Evolutionary conservation across 2,797 vertebrate species (phyloP).

Genomic region (Micropoecilia bifurca): DNA sequence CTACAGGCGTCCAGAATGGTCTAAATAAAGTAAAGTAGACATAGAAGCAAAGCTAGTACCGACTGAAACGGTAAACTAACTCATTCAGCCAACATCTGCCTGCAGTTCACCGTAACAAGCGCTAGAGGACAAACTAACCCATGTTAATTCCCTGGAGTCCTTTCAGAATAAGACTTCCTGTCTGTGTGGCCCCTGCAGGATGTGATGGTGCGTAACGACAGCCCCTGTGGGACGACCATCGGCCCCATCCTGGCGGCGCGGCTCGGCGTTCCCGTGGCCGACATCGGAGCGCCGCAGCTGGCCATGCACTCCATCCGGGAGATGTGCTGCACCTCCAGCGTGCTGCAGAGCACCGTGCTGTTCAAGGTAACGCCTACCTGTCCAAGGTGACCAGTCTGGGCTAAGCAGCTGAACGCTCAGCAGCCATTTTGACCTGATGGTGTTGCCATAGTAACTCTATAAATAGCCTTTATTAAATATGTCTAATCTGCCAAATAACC

Average conservation of each 20-base stretch:
- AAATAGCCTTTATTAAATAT: background rate
- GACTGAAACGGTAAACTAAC: background rate
- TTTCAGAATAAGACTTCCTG: constrained; percentile 6
- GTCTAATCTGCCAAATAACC: too few relatives aligned
- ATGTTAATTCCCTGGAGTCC: background rate
- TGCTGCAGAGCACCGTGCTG: constrained; percentile 90
- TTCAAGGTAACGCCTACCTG: constrained; percentile 89
- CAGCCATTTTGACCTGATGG: background rate
- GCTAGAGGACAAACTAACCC: background rate
- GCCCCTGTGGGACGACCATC: constrained; percentile 91
- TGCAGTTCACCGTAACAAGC: background rate
- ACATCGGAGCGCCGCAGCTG: constrained; percentile 92
- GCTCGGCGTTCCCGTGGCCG: constrained; percentile 91
- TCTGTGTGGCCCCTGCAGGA: constrained; percentile 80
- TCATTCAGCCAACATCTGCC: background rate
- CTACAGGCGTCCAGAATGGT: too few relatives aligned
- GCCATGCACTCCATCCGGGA: constrained; percentile 98
- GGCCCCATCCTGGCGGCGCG: constrained; percentile 93
- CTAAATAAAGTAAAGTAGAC: background rate
- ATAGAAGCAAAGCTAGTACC: background rate
- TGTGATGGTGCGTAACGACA: constrained; percentile 96
- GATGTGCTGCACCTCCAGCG: constrained; percentile 94
- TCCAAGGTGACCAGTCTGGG: constrained; percentile 86
- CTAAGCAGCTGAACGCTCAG: background rate
- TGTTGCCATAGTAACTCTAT: background rate